A percentile compares a stretch with the other conserved stretches of the same genome.
Conservation (phyloP, 2,113 vertebrate species). For the Brevimyrus niger region DNA sequence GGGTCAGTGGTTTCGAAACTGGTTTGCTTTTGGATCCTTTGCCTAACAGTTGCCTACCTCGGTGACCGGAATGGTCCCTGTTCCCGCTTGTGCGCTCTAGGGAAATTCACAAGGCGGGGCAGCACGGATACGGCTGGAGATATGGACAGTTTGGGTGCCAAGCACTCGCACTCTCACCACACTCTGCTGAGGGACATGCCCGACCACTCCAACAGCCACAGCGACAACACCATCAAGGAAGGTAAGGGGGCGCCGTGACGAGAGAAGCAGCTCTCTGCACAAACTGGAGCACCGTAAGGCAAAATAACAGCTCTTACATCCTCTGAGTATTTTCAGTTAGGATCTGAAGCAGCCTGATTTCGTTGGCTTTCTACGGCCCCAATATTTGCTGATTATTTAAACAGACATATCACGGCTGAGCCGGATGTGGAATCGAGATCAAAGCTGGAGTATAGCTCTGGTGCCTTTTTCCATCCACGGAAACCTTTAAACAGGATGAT, state of each 20-base stretch:
- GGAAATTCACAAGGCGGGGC: conserved; percentile 84
- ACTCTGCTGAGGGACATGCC: conserved; percentile 82
- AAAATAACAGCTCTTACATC: neutral
- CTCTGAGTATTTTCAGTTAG: neutral
- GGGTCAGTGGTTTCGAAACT: neutral
- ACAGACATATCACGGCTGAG: neutral
- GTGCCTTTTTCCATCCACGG: neutral
- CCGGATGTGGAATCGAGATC: neutral
- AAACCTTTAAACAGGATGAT: neutral
- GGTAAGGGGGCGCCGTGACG: conserved; percentile 46
- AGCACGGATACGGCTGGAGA: conserved; percentile 87
- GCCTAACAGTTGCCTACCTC: neutral
- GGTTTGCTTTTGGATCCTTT: neutral
- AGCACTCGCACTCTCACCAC: conserved; percentile 91
- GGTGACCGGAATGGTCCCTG: neutral
- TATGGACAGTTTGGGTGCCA: conserved; percentile 81
- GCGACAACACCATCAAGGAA: conserved; percentile 85
- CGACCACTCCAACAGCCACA: conserved; percentile 89
- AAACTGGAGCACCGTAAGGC: neutral
- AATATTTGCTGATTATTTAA: neutral
- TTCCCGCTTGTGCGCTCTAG: conserved; percentile 46
- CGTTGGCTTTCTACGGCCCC: neutral
- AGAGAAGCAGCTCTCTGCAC: neutral
- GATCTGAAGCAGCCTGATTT: neutral
- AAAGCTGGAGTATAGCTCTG: neutral